Conservation (phyloP, 2,113 vertebrate species). For the Oceanites oceanicus region DNA sequence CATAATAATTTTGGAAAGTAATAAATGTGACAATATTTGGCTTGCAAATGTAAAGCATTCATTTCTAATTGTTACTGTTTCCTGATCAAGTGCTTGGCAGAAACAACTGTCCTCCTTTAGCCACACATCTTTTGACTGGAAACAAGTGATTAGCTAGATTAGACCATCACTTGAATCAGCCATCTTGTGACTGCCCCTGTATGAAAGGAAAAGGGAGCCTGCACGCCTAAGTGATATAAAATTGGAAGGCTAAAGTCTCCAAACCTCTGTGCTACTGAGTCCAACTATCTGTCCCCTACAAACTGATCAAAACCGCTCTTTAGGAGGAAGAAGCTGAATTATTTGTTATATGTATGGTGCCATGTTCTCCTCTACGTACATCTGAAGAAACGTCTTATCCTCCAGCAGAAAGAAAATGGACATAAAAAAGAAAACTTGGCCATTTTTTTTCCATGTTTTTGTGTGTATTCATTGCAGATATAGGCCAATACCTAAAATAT, state of each 20-base stretch:
- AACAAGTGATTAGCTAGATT: background rate
- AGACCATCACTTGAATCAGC: background rate
- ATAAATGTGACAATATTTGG: background rate
- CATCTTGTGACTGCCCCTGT: background rate
- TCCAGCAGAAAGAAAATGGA: background rate
- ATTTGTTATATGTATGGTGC: background rate
- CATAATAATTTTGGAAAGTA: conserved; percentile 6
- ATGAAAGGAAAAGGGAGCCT: background rate
- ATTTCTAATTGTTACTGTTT: background rate
- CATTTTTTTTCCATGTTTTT: background rate
- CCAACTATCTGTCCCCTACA: background rate
- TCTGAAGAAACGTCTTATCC: background rate
- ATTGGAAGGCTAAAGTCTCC: background rate
- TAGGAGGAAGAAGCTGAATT: background rate
- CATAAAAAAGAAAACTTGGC: background rate
- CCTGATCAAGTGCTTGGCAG: background rate
- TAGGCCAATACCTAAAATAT: background rate
- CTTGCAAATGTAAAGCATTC: background rate
- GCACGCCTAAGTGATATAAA: background rate
- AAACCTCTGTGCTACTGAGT: background rate
- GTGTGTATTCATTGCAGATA: background rate
- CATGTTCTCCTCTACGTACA: background rate
- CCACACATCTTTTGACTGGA: background rate
- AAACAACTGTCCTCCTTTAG: background rate
- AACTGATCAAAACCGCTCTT: background rate